Base-by-base conservation (phyloP, 2,797 vertebrate species). In the Sternarchorhynchus goeldii region DNA sequence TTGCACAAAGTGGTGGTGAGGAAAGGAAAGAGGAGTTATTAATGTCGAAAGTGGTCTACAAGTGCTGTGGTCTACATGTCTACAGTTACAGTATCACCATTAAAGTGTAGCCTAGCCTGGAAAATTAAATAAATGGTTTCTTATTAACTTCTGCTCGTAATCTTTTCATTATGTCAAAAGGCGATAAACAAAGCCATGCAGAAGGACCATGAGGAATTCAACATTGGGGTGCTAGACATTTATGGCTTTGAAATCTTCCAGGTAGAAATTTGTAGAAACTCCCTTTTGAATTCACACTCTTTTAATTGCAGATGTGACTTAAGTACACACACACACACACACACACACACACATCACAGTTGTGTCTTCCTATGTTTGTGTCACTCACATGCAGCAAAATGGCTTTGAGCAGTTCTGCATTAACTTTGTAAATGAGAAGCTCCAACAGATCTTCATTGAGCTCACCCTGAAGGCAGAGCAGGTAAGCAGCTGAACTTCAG, bases 221-320 rank as follows among this genome's bases (percentile, higher is more conserved):
- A 93, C 88, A 91, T 95, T 0, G 94, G 94, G 0, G 94, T 95
- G 7, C 86, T 95, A 6, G 94, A 95, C 83, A 95, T 95, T 79
- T 95, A 95, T 1, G 94, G 94, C 70, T 95, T 95, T 2, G 94
- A 95, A 88, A 95, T 95, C 79, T 95, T 95, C 83, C 93, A 95
- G 93, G 94, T 95, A 79, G 31, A 55, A 75, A 73, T 58, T 17
- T 50, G 0, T 50, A 50, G 45, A 50, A 50, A 7, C n/a, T 8
- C 18, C 58, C 3, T 20, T 2, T 74, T 39, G 6, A 6, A 29
- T 68, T 50, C 6, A 8, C 34, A 2, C 18, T 2, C 29, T 45
- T 57, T 62, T 31, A 0, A 45, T 21, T 62, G 5, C 32, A 63
- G 58, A 53, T 21, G 57, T 69, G n/a, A 8, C 59, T 21, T n/a